These are phyloP conservation scores for Ovis canadensis DNA, from an alignment of 2,113 vertebrate species.

Conservation along the genomic window DNA sequence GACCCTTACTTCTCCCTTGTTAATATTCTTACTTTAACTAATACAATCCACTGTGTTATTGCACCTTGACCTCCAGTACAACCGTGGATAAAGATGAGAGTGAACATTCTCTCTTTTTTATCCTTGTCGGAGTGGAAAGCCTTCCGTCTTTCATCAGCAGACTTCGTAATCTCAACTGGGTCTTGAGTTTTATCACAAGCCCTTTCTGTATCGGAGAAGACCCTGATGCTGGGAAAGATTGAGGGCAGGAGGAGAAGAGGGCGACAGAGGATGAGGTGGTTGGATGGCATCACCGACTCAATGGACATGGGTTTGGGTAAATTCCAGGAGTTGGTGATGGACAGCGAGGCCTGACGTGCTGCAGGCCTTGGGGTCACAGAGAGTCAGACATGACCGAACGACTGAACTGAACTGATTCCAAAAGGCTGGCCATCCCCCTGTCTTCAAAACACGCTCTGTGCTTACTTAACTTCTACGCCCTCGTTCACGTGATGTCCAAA, in stretches of 20 bases:
- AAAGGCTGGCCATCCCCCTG: too few relatives aligned
- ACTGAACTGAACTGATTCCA: not conserved
- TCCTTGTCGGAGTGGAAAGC: not conserved
- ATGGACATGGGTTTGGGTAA: not conserved
- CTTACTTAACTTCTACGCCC: not conserved
- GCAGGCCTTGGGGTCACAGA: not conserved
- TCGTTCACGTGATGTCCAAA: not conserved
- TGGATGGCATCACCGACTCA: not conserved
- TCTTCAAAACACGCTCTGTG: rapidly evolving
- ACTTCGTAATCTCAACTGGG: not conserved
- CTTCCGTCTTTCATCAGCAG: not conserved
- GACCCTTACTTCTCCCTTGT: not conserved
- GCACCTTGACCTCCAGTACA: not conserved
- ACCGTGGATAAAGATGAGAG: not conserved
- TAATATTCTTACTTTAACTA: not conserved
- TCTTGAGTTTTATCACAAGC: not conserved
- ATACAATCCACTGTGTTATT: too few relatives aligned
- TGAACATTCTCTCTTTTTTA: not conserved
- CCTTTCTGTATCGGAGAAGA: not conserved
- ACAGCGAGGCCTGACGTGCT: not conserved
- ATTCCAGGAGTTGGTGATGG: not conserved
- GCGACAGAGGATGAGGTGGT: not conserved
- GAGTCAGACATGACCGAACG: rapidly evolving
- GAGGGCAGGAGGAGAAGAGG: not conserved
- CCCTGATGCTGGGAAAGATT: not conserved